phyloP scores from a whole-genome alignment of 2,888 invertebrate species.

The Griposia aprilina region DNA sequence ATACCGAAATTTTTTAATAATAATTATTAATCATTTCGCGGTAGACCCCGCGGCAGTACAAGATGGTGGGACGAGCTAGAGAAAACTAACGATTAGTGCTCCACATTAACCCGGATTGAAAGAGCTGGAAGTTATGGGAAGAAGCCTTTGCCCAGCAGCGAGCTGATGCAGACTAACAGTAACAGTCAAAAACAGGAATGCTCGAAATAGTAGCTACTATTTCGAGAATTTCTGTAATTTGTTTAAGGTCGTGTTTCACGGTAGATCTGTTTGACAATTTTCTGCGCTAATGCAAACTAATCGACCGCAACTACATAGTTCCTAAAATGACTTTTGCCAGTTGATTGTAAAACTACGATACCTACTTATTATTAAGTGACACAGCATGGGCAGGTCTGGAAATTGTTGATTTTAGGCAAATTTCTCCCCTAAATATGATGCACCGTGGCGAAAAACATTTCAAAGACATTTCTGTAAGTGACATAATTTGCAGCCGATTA shows the following conservation, averaged over 20 bases:
- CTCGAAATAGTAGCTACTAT: neutral
- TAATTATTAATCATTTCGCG: too few relatives aligned
- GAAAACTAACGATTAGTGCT: too few relatives aligned
- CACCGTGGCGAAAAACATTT: constrained; percentile 1
- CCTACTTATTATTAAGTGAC: neutral
- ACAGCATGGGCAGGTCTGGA: neutral
- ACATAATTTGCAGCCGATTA: constrained; percentile 55
- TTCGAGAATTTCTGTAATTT: neutral
- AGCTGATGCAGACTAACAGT: too few relatives aligned
- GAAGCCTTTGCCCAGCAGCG: too few relatives aligned
- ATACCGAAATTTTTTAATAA: neutral
- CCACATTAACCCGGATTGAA: too few relatives aligned
- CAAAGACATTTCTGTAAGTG: constrained; percentile 37
- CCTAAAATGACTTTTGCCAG: neutral
- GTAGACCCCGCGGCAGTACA: too few relatives aligned
- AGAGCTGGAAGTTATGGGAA: too few relatives aligned
- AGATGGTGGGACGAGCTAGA: too few relatives aligned
- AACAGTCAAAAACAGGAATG: neutral
- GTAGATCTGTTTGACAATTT: neutral
- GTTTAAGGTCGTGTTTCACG: neutral
- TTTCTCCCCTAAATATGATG: neutral
- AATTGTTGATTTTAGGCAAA: neutral
- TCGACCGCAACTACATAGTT: neutral
- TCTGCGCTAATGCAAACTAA: neutral
- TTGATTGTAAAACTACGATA: neutral